A percentile compares a stretch with the other conserved stretches of the same genome.
Conservation (phyloP, 1,140 invertebrate genomes). For the Episyrphus balteatus region DNA sequence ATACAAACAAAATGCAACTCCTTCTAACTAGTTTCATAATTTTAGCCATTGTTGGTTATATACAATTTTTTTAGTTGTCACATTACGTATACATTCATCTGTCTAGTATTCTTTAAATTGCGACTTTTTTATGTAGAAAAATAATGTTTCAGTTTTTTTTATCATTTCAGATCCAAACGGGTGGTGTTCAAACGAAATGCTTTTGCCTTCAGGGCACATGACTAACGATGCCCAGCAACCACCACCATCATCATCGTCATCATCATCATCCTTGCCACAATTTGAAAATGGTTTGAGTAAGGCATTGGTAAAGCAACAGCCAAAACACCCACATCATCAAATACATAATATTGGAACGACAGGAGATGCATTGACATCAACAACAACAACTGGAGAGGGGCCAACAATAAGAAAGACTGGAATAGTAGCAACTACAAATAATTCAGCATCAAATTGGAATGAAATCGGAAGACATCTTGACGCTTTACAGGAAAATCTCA, state of each 20-base stretch:
- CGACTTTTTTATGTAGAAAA: too few species aligned
- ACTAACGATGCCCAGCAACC: slow-evolving; percentile 34
- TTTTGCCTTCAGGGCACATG: slow-evolving; percentile 36
- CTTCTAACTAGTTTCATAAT: too few species aligned
- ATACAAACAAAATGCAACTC: too few species aligned
- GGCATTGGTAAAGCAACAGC: slow-evolving; percentile 2
- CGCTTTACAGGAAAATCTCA: slow-evolving; percentile 41
- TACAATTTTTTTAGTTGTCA: too few species aligned
- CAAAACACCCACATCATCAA: too few species aligned
- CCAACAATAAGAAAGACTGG: slow-evolving; percentile 11
- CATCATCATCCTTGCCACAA: slow-evolving; percentile 19
- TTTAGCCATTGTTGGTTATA: too few species aligned
- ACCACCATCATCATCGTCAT: slow-evolving; percentile 5
- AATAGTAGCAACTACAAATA: slow-evolving; percentile 9
- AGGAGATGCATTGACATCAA: slow-evolving; percentile 3
- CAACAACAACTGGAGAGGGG: slow-evolving; percentile 7
- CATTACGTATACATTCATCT: too few species aligned
- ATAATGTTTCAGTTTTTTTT: too few species aligned
- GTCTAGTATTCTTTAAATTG: too few species aligned
- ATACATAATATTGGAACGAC: background rate
- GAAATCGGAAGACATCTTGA: slow-evolving; percentile 38
- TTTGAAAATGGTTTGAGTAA: slow-evolving; percentile 16
- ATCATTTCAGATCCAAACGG: too few species aligned
- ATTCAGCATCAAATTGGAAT: slow-evolving; percentile 23
- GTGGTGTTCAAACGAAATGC: slow-evolving; percentile 16